Evolutionary conservation across 2,888 invertebrate species (phyloP), one percentile per base, ranked within the genome.

Genomic region (Lamproptera curius): DNA sequence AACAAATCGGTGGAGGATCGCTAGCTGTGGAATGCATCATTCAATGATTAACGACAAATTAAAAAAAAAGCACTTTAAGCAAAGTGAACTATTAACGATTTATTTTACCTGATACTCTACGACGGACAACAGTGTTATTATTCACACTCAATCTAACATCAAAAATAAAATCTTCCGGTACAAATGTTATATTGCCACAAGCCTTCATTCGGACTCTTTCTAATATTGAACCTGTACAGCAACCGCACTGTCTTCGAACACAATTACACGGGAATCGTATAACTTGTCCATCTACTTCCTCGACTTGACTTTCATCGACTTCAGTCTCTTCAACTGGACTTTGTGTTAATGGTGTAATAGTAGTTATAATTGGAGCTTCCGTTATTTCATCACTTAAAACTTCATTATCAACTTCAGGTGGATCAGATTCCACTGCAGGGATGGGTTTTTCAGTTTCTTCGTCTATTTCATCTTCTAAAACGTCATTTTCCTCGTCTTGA

Each of bases 161-260:
- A 67, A 95, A 93, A 17, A 94, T 91, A 70, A 95, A 95, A 57
- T 95, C 95, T 60, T 95, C 95, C 0, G 95, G 94, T 14, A 93
- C 89, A 67, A 95, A 95, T 9, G 91, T 90, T 16, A 95, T 86
- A 65, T 95, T 94, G 34, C 94, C 91, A 71, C 95, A 95, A 14
- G 93, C 92, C 66, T 92, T 93, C 83, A 93, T 93, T 54, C 89
- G 90, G 59, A 93, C 89, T 33, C 90, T 78, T 49, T 91, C 89
- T 58, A 92, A 71, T 39, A 93, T 74, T 45, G 91, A 82, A 11
- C 91, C 91, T 1, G 92, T 92, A 61, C 93, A 94, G 61, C 94
- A 93, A 8, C 90, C 90, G 65, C 93, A 94, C 62, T 91, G 79
- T 13, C 92, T 91, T 17, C 73, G 70, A 0, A 73, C 72, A 64